Conservation (phyloP, 2,113 vertebrate species). For the Datnioides undecimradiatus region DNA sequence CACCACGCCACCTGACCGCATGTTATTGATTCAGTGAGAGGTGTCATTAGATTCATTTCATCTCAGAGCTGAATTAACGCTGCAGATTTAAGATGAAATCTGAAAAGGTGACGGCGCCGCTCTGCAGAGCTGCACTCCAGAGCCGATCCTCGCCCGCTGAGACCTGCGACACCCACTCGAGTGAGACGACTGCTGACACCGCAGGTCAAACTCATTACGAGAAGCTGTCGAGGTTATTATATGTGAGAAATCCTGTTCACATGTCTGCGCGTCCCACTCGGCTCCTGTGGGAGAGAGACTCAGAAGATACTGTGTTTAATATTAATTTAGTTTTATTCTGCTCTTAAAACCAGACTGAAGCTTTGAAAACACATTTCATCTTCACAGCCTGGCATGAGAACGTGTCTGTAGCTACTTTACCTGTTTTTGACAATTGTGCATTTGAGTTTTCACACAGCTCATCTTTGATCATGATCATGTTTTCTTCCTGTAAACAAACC, state of each 20-base stretch:
- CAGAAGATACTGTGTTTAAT: background rate
- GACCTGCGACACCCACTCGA: background rate
- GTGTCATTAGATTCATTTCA: background rate
- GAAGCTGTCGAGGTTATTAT: background rate
- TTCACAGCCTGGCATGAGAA: no score
- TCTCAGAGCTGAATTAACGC: background rate
- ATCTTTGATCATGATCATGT: no score
- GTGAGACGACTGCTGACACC: background rate
- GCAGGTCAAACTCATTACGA: background rate
- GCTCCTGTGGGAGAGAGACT: background rate
- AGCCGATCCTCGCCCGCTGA: background rate
- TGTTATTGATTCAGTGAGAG: background rate
- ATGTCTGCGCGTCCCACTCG: background rate
- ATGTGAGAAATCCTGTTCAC: background rate
- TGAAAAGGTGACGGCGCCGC: background rate
- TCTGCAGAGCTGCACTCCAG: background rate
- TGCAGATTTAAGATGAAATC: background rate
- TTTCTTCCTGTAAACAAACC: no score
- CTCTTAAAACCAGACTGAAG: no score
- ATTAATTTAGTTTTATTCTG: background rate
- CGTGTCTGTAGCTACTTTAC: no score
- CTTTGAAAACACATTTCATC: no score
- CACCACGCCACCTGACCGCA: background rate
- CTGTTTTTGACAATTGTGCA: no score
- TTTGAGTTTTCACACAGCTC: no score